phyloP scores from a whole-genome alignment of 2,797 vertebrate species.

The Florisuga fusca region DNA sequence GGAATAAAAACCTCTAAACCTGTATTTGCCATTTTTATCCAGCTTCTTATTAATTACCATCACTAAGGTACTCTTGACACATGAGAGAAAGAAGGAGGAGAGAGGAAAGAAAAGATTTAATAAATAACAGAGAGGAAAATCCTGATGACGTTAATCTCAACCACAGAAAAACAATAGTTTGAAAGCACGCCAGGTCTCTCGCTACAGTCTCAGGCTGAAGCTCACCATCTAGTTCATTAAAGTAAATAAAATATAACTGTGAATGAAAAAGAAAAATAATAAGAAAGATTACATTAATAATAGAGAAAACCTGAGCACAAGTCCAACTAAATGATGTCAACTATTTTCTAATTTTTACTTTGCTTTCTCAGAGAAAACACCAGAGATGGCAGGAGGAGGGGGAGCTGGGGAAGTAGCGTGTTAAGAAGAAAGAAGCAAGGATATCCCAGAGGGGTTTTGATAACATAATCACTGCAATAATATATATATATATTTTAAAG shows the following conservation, averaged over 20 bases:
- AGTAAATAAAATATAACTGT: slow-evolving; percentile 61
- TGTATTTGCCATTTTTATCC: background rate
- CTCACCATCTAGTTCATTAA: slow-evolving; percentile 40
- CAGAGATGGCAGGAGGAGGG: background rate
- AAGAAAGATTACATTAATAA: slow-evolving; percentile 45
- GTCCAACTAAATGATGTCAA: slow-evolving; percentile 59
- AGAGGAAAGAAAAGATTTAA: slow-evolving; percentile 25
- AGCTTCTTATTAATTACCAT: background rate
- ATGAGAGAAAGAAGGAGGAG: background rate
- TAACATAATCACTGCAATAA: slow-evolving; percentile 31
- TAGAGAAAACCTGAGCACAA: slow-evolving; percentile 50
- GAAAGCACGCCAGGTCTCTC: background rate
- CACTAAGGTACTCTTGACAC: slow-evolving; percentile 25
- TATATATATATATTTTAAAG: background rate
- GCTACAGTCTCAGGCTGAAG: slow-evolving; percentile 1
- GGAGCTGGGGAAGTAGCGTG: background rate
- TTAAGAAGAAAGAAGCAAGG: background rate
- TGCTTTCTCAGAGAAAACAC: slow-evolving; percentile 33
- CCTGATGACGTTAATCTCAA: slow-evolving; percentile 37
- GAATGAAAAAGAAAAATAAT: slow-evolving; percentile 50
- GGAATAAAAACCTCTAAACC: background rate
- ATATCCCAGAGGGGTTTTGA: background rate
- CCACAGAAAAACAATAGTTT: slow-evolving; percentile 51
- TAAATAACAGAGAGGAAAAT: slow-evolving; percentile 59
- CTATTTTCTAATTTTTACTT: slow-evolving; percentile 63